Evolutionary conservation across 2,113 vertebrate genomes (phyloP), one percentile per base, ranked within the genome.

Genomic region (Varanus salvator): DNA sequence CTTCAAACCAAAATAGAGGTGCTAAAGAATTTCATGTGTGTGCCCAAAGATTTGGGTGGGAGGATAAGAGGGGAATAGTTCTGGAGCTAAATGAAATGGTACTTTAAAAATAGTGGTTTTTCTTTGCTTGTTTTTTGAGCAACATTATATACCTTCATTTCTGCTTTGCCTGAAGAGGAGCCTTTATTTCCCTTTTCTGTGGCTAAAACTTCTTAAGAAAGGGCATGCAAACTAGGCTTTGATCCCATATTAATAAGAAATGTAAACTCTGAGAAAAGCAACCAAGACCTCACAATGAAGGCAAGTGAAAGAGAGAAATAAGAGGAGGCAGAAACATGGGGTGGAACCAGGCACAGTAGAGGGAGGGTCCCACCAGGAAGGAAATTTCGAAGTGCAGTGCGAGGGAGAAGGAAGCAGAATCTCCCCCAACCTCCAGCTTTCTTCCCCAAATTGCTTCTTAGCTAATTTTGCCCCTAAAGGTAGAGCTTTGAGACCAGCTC

Each of bases 51-150:
- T 5, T 7, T 54, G 54, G 6, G 54, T 54, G 38, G 34, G 48
- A 14, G 34, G 34, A 9, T 38, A 60, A 11, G n/a, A 34, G 34
- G 60, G n/a, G 34, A 75, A 69, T 1, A 7, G 6, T 17, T 90
- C 71, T 27, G 81, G 68, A 12, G 11, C 19, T 34, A 29, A 64
- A 21, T 27, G 91, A 84, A 87, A 74, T 1, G 6, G 25, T 66
- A 57, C 86, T 64, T 92, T 66, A 66, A 84, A 86, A 84, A 91
- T n/a, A 68, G 90, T 66, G 12, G 9, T 50, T n/a, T 29, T 6
- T 69, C 3, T 25, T 80, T 4, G 6, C 68, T 76, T 15, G 23
- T 52, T 71, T 44, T 83, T 91, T 92, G 90, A 57, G 76, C 76
- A n/a, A 78, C 11, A 8, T 80, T 68, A 68, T 31, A 29, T 3